Conservation (phyloP, 2,888 invertebrate species). For the Stenolophus ochropezus region DNA sequence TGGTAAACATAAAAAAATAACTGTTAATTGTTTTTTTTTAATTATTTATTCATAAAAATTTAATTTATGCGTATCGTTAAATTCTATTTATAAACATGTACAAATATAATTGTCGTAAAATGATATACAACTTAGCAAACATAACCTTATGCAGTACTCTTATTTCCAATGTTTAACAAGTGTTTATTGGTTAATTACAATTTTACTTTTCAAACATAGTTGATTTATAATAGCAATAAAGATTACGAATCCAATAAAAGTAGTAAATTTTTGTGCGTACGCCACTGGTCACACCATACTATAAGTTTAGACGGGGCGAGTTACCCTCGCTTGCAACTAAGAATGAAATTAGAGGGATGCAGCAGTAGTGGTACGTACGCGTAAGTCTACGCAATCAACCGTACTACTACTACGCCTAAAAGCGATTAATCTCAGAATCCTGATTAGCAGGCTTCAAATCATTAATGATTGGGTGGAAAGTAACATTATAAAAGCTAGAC, state of each 20-base stretch:
- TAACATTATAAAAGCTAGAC: background rate
- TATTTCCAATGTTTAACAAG: no score
- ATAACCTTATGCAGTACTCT: no score
- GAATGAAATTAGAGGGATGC: background rate
- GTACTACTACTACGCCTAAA: background rate
- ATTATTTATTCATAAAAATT: no score
- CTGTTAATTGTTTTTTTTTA: no score
- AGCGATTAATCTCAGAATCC: background rate
- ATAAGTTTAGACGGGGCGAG: background rate
- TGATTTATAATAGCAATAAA: background rate
- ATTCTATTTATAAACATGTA: no score
- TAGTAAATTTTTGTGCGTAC: background rate
- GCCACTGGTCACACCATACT: background rate
- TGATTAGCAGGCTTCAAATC: no score
- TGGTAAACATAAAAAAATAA: no score
- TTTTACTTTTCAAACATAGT: background rate
- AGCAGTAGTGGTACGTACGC: background rate
- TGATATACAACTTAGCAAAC: no score
- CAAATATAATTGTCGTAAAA: no score
- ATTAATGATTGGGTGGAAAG: no score
- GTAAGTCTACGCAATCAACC: background rate
- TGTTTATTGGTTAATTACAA: no score
- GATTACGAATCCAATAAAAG: background rate
- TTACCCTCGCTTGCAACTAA: background rate
- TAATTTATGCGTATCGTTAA: no score